These are phyloP conservation scores for Bostrychus sinensis DNA, from an alignment of 2,113 vertebrate species.

Conservation along the genomic window DNA sequence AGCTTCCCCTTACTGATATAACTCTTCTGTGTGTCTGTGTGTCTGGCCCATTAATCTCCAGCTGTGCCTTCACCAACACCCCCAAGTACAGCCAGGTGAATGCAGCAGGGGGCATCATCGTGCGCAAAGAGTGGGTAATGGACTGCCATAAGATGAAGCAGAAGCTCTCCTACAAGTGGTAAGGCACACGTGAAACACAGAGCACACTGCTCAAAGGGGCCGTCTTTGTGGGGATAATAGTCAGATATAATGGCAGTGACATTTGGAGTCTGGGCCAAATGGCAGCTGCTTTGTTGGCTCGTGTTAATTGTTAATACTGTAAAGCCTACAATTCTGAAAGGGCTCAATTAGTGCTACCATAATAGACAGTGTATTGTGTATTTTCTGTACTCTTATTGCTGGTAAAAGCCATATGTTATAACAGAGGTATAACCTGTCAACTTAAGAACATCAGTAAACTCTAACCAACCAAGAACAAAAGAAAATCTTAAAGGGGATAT, in stretches of 20 bases:
- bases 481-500: too few species aligned
- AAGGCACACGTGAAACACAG: conserved; percentile 4
- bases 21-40: conserved; percentile 31
- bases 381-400: background rate
- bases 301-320: background rate
- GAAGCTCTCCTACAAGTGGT: conserved; percentile 84
- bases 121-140: conserved; percentile 89
- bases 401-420: background rate
- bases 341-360: background rate
- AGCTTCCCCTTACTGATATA: conserved; percentile 26
- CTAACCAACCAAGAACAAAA: too few species aligned
- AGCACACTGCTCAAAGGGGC: background rate
- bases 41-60: conserved; percentile 50
- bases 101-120: conserved; percentile 85
- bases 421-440: too few species aligned
- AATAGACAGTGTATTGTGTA: background rate
- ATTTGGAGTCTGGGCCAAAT: background rate
- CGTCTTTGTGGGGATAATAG: too few species aligned
- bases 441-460: too few species aligned
- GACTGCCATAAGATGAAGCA: conserved; percentile 86
- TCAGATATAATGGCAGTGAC: background rate
- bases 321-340: too few species aligned
- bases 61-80: conserved; percentile 92
- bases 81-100: conserved; percentile 93
- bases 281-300: conserved; percentile 14